Percentiles rank a stretch among this genome's conserved stretches.
These are phyloP conservation scores for Ispidina picta DNA, from an alignment of 2,797 vertebrate species.

Conservation along the genomic window DNA sequence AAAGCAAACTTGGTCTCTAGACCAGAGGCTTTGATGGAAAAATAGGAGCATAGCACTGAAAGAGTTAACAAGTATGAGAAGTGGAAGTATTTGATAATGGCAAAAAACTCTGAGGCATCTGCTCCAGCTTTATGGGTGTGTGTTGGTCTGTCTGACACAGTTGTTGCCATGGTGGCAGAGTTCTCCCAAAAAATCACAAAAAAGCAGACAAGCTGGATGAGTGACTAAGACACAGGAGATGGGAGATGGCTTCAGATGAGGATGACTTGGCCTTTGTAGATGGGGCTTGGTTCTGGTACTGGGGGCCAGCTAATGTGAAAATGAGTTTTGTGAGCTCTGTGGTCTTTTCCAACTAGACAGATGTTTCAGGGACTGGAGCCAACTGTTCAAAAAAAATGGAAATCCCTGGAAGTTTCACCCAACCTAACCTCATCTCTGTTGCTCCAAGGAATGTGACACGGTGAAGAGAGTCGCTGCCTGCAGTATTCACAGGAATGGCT, in stretches of 20 bases:
- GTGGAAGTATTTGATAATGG: not conserved
- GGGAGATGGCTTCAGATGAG: not conserved
- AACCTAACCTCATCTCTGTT: not conserved
- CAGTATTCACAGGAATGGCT: not conserved
- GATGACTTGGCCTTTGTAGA: not conserved
- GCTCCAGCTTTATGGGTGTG: not conserved
- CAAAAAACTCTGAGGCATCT: not conserved
- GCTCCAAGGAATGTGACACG: fast-evolving
- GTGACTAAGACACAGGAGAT: not conserved
- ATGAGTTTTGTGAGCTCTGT: not conserved
- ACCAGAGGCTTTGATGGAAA: not conserved
- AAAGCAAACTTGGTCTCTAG: not conserved
- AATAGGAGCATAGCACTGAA: not conserved
- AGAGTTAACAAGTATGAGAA: not conserved
- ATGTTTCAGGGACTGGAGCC: not conserved
- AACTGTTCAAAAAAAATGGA: not conserved
- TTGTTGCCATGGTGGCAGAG: conserved; percentile 35
- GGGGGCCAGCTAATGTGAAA: not conserved
- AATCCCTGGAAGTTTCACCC: conserved; percentile 53
- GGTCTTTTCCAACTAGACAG: conserved; percentile 22
- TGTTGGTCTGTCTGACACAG: conserved; percentile 32
- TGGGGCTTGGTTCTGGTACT: not conserved
- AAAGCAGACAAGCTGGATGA: not conserved
- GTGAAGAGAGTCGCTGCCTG: not conserved
- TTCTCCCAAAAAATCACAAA: conserved; percentile 20